phyloP scores from a whole-genome alignment of 2,797 vertebrate species.

The Poecilia picta region DNA sequence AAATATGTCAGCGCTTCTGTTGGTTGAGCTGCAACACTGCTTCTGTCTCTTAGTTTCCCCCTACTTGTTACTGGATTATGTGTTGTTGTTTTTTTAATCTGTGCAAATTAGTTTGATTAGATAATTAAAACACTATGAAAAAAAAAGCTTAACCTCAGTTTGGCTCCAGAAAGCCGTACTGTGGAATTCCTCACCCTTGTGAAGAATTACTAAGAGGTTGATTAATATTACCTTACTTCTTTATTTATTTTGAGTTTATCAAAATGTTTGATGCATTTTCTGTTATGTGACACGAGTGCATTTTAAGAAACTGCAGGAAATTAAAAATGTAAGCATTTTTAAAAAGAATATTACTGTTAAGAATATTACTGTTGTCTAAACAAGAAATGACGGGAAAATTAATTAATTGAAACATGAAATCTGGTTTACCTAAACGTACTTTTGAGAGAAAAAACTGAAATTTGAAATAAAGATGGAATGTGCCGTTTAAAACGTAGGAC shows the following conservation, averaged over 20 bases:
- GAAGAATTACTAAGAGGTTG: background rate
- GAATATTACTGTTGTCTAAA: background rate
- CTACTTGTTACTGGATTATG: background rate
- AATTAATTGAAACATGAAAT: background rate
- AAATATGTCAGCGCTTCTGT: constrained; percentile 33
- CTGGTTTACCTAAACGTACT: background rate
- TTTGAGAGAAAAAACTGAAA: background rate
- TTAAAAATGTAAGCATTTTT: background rate
- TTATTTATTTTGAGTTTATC: background rate
- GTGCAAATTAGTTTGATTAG: background rate
- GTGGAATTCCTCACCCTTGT: background rate
- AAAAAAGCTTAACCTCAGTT: background rate
- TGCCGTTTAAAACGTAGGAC: background rate
- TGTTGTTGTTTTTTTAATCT: too few relatives aligned
- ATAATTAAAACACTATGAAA: background rate
- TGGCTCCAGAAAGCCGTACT: background rate
- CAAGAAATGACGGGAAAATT: background rate
- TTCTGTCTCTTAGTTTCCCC: background rate
- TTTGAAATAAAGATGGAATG: background rate
- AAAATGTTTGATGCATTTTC: background rate
- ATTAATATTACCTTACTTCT: background rate
- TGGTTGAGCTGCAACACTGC: constrained; percentile 1
- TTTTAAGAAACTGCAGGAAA: background rate
- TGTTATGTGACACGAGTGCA: background rate
- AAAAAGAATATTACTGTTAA: background rate